phyloP scores from a whole-genome alignment of 2,888 invertebrate species.

The Heteromyza rotundicornis region DNA sequence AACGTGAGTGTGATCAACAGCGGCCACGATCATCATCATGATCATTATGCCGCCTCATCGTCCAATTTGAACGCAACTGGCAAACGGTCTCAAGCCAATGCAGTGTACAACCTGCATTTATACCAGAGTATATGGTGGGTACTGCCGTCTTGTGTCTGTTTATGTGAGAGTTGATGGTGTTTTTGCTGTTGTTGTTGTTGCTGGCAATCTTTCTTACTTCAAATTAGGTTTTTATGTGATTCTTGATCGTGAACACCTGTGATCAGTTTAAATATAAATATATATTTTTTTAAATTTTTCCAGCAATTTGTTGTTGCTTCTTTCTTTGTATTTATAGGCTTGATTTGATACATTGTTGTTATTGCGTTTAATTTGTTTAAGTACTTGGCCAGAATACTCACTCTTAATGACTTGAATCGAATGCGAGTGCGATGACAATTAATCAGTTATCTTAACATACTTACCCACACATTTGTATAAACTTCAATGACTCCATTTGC shows the following conservation, averaged over 20 bases:
- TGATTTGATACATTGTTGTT: background rate
- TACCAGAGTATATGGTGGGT: too few relatives aligned
- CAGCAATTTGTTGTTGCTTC: background rate
- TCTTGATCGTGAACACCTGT: conserved; percentile 2
- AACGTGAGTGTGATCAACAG: too few relatives aligned
- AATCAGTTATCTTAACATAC: too few relatives aligned
- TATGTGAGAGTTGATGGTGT: background rate
- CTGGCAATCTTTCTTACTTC: conserved; percentile 33
- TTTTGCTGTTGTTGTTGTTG: background rate
- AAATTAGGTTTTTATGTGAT: background rate
- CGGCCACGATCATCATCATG: too few relatives aligned
- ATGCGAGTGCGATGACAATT: too few relatives aligned
- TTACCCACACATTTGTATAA: too few relatives aligned
- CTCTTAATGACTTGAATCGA: too few relatives aligned
- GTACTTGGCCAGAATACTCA: too few relatives aligned
- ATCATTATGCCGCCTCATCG: conserved; percentile 1
- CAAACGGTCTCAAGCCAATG: too few relatives aligned
- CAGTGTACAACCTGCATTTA: background rate
- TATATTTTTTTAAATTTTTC: conserved; percentile 1
- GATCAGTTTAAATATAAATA: too few relatives aligned
- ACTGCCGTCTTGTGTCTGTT: too few relatives aligned
- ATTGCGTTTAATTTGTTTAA: background rate
- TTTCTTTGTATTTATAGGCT: background rate
- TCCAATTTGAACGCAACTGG: conserved; percentile 1
- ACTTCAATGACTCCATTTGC: too few relatives aligned